Base-by-base conservation (phyloP, 2,888 invertebrate species). In the Hartigia nigra region DNA sequence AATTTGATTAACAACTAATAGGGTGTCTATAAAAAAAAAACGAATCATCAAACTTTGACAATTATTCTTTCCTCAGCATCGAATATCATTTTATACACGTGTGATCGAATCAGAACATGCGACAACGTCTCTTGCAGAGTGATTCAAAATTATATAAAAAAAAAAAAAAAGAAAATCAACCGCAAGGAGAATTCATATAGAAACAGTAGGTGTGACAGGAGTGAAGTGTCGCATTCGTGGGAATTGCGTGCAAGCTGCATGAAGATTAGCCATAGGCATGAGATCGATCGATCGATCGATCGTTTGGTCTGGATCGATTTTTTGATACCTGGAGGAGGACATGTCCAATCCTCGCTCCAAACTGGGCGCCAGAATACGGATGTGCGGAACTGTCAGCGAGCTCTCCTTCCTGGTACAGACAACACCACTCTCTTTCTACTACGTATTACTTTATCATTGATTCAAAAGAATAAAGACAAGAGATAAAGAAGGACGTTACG, bases 281-380 rank as follows among this genome's bases (percentile, higher is more conserved):
- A 82, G 74, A n/a, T n/a, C n/a, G n/a, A n/a, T n/a, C n/a, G 75
- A 55, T 76, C 70, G 36, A 77, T 76, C 36, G 77, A 80, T 79
- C 75, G 70, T 78, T 14, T 55, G 76, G 74, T 75, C 70, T n/a
- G 5, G 70, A 79, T 82, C 70, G 80, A 79, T 79, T 80, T 80
- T 77, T 86, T 78, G 84, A 80, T 92, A 91, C 90, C 91, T 89
- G 86, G 89, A 90, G 88, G 93, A 91, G 87, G 91, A 92, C 85
- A 87, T 86, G 92, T 96, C 96, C 92, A 96, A 93, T 88, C 96
- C 96, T 89, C 95, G 94, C 93, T 96, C 96, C 94, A 96, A 93
- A 92, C 96, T 96, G 88, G 96, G 95, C 91, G 96, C 96, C 93
- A 96, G 93, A 89, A 96, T 95, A 90, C 96, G 95, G 91, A 96